These are phyloP conservation scores for Dolichallabes microphthalmus DNA, from an alignment of 2,113 vertebrate species.

Conservation along the genomic window DNA sequence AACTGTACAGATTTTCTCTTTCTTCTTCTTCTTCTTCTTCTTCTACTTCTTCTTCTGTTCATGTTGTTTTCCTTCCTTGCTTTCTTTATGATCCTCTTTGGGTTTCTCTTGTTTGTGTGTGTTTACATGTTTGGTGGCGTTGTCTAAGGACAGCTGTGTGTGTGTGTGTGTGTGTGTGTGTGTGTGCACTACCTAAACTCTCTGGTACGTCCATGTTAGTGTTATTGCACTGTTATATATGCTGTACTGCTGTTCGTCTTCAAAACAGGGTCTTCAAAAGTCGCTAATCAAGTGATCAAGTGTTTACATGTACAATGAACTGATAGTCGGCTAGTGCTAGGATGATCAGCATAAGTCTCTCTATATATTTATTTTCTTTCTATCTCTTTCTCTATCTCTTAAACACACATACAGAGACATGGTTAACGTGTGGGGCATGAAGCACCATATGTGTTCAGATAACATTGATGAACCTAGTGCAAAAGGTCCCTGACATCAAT, in stretches of 20 bases:
- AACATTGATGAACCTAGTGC: slow-evolving; percentile 30
- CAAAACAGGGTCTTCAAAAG: slow-evolving; percentile 55
- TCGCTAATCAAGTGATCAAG: slow-evolving; percentile 42
- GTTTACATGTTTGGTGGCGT: slow-evolving; percentile 54
- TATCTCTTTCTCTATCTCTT: not conserved
- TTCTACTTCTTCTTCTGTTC: slow-evolving; percentile 47
- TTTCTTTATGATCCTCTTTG: slow-evolving; percentile 54
- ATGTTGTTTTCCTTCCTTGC: slow-evolving; percentile 54
- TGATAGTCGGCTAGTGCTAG: not conserved
- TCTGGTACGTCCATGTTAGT: slow-evolving; percentile 49
- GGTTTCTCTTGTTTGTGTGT: slow-evolving; percentile 53
- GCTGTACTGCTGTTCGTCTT: slow-evolving; percentile 56
- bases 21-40: slow-evolving; percentile 31
- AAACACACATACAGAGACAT: slow-evolving; percentile 1
- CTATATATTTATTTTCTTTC: not conserved
- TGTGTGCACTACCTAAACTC: slow-evolving; percentile 43
- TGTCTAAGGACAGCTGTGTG: slow-evolving; percentile 11
- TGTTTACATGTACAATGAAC: slow-evolving; percentile 50
- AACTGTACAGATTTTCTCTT: slow-evolving; percentile 70
- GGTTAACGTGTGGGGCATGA: not conserved
- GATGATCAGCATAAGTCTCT: not conserved
- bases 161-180: slow-evolving; percentile 24
- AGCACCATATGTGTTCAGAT: slow-evolving; percentile 24
- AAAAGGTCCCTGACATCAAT: slow-evolving; percentile 22
- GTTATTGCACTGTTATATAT: slow-evolving; percentile 56